Conservation (phyloP, 1,140 invertebrate genomes). For the Meloidogyne floridensis region DNA sequence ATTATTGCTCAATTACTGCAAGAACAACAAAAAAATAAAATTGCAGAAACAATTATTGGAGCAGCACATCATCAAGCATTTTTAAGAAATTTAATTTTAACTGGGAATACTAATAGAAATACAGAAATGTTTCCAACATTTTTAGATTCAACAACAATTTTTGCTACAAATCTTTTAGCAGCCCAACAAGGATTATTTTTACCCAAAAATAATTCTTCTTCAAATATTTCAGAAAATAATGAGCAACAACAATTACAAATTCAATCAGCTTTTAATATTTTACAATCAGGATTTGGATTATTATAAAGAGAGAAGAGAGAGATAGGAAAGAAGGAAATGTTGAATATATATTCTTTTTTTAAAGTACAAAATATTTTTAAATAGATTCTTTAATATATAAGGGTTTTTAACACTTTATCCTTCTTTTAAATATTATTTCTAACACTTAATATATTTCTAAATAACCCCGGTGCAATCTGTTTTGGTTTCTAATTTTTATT, state of each 20-base stretch:
- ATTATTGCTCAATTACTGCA: constrained; percentile 26
- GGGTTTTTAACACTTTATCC: too few relatives aligned
- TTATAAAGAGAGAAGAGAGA: background rate
- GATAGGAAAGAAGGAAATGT: too few relatives aligned
- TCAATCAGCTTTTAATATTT: background rate
- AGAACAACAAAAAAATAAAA: constrained; percentile 21
- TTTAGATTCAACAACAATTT: background rate
- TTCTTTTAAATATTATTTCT: too few relatives aligned
- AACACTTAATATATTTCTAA: too few relatives aligned
- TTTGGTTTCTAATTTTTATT: too few relatives aligned
- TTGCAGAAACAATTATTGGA: constrained; percentile 8
- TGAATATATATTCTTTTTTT: too few relatives aligned
- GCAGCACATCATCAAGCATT: constrained; percentile 11
- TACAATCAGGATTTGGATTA: constrained; percentile 3
- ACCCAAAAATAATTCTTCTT: background rate
- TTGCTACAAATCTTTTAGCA: background rate
- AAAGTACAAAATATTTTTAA: too few relatives aligned
- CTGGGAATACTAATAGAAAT: background rate
- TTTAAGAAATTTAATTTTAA: constrained; percentile 8
- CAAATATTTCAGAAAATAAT: background rate
- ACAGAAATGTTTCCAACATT: background rate
- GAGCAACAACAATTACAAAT: background rate
- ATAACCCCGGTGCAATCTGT: too few relatives aligned
- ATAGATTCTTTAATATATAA: too few relatives aligned
- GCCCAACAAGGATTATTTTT: background rate